phyloP scores from a whole-genome alignment of 2,888 invertebrate genomes.

The Arctia plantaginis region DNA sequence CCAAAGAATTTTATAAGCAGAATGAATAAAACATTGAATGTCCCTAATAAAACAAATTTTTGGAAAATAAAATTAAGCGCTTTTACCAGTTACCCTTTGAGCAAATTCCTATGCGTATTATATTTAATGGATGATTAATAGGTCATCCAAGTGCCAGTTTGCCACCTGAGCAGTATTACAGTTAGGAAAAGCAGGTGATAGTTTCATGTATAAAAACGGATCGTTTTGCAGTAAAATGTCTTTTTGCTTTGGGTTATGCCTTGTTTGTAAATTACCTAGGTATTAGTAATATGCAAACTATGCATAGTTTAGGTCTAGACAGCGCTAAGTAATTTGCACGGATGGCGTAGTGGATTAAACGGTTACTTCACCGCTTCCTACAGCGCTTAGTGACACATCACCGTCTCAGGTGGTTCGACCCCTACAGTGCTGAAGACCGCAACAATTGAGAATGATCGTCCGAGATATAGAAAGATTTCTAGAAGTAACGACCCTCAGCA shows the following conservation, averaged over 20 bases:
- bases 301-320: too few species aligned
- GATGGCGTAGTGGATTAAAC: too few species aligned
- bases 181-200: neutral
- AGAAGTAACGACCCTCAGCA: too few species aligned
- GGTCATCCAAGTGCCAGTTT: neutral
- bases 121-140: neutral
- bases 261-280: neutral
- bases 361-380: too few species aligned
- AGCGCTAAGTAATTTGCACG: too few species aligned
- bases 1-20: neutral
- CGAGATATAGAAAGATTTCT: too few species aligned
- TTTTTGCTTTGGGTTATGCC: too few species aligned
- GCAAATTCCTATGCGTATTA: neutral
- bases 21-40: neutral
- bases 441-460: too few species aligned
- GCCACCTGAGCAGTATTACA: neutral
- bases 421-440: too few species aligned
- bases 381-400: too few species aligned
- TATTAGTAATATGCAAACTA: neutral
- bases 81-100: neutral
- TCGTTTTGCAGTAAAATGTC: neutral
- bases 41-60: neutral
- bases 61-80: too few species aligned
- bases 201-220: neutral
- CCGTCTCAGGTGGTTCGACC: too few species aligned